phyloP scores from a whole-genome alignment of 2,113 vertebrate genomes.

The Muscicapa adusta region DNA sequence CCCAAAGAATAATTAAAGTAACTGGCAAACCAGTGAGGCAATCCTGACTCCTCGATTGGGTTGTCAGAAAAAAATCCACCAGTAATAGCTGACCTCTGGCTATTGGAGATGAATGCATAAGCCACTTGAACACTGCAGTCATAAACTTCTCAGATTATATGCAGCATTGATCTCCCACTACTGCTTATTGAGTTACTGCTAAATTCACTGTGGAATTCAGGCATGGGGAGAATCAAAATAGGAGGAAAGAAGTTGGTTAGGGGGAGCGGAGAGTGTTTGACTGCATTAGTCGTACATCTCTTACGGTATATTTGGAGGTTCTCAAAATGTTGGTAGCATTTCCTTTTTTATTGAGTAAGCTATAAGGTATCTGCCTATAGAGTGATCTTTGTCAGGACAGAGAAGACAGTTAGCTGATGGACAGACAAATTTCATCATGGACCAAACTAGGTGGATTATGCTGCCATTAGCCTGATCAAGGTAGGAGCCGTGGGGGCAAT shows the following conservation, averaged over 20 bases:
- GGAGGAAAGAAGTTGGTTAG: neutral
- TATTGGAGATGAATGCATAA: slow-evolving; percentile 24
- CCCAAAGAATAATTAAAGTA: slow-evolving; percentile 35
- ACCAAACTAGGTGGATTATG: neutral
- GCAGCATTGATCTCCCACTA: slow-evolving; percentile 31
- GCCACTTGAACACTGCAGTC: slow-evolving; percentile 25
- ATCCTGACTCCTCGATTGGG: neutral
- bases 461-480: neutral
- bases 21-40: neutral
- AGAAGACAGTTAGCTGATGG: neutral
- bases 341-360: neutral
- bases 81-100: slow-evolving; percentile 23
- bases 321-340: neutral
- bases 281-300: neutral
- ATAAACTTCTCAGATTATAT: slow-evolving; percentile 43
- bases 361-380: neutral
- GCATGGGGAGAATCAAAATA: neutral
- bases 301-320: accelerated
- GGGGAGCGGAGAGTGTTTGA: neutral
- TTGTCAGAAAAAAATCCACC: neutral
- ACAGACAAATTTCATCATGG: neutral
- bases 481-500: neutral
- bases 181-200: slow-evolving; percentile 36
- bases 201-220: slow-evolving; percentile 32
- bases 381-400: neutral